A percentile compares a stretch with the other conserved stretches of the same genome.
These are phyloP conservation scores for Bedellia somnulentella DNA, from an alignment of 2,888 invertebrate genomes.

Conservation along the genomic window DNA sequence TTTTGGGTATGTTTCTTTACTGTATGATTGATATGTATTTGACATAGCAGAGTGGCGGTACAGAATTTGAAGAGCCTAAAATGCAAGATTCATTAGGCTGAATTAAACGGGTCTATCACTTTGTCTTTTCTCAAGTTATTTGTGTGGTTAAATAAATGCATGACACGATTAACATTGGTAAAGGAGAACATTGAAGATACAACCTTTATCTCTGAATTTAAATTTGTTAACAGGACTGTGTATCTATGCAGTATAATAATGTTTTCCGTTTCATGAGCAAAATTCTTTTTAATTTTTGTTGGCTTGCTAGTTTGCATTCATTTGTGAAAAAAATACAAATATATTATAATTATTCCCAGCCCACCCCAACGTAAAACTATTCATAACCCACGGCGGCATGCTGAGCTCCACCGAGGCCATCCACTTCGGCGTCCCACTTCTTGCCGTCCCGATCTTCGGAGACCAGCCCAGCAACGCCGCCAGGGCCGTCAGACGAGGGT, in stretches of 20 bases:
- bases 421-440: slow-evolving; percentile 11
- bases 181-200: too few relatives aligned
- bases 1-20: slow-evolving; percentile 28
- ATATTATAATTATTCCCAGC: slow-evolving; percentile 7
- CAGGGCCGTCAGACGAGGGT: slow-evolving; percentile 6
- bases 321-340: background rate
- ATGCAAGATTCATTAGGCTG: background rate
- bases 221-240: too few relatives aligned
- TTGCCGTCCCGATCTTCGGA: slow-evolving; percentile 11
- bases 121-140: background rate
- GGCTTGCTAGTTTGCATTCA: too few relatives aligned
- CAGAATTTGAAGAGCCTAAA: too few relatives aligned
- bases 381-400: slow-evolving; percentile 11
- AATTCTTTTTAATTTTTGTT: too few relatives aligned
- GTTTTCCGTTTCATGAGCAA: too few relatives aligned
- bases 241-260: too few relatives aligned
- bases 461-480: slow-evolving; percentile 11
- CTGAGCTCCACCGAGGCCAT: slow-evolving; percentile 10
- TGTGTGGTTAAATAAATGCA: too few relatives aligned
- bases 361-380: slow-evolving; percentile 10
- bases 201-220: too few relatives aligned
- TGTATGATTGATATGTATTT: background rate
- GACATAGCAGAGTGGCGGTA: too few relatives aligned
- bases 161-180: too few relatives aligned
- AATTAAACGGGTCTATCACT: background rate